Evolutionary conservation across 2,113 vertebrate genomes (phyloP), one percentile per base, ranked within the genome.

Genomic region (Mirza zaza): DNA sequence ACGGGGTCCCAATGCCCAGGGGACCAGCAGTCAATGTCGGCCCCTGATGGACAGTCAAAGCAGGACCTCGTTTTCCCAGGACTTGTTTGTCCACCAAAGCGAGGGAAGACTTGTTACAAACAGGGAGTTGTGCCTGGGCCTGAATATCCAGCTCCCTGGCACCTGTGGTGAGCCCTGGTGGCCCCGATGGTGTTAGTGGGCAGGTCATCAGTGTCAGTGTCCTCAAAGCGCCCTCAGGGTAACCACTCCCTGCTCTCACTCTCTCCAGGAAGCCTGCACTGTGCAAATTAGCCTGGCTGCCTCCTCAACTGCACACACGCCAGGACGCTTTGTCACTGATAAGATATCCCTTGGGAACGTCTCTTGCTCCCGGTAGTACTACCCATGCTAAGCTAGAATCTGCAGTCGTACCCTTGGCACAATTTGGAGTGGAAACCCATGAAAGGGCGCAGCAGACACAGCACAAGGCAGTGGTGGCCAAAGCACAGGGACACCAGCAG

Each of bases 401-500:
- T 27, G 63, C 0, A 3, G 5, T 20, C 20, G 1, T 8, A 25
- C 6, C 9, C 8, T 65, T 13, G 20, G 12, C 8, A 45, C 57
- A 39, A 10, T 42, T 85, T 52, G 65, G 68, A 63, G 6, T 48
- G 52, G 50, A 32, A 65, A 12, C 32, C 6, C 1, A 6, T 34
- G 27, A 29, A 57, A 59, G 18, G 85, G 3, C 21, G 55, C 5
- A 76, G 6, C 8, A 21, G 45, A 15, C 11, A 65, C 17, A 55
- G 3, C 27, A 48, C 20, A 18, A 82, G 25, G 55, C 55, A 61
- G 14, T 29, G 7, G 18, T 8, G 20, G 29, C n/a, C n/a, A 5
- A 11, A 23, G 9, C 2, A 21, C 73, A 29, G 7, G 18, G 9
- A 8, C 20, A 9, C 5, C 27, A 50, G 7, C 13, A 52, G 45